Conservation (phyloP, 2,113 vertebrate species). For the Apteryx mantelli region DNA sequence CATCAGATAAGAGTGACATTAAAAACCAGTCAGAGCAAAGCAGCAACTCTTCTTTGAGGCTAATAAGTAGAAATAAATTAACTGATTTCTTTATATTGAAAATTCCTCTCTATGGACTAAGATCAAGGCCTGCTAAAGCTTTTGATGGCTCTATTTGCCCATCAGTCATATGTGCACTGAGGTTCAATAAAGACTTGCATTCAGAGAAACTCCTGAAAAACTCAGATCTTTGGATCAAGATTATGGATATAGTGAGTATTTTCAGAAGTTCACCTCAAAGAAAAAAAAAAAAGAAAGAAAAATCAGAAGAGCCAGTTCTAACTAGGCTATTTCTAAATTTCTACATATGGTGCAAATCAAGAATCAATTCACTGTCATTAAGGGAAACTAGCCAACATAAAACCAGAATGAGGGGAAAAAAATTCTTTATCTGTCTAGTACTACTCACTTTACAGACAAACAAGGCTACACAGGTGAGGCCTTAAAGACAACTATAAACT, state of each 20-base stretch:
- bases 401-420: neutral
- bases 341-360: slow-evolving; percentile 16
- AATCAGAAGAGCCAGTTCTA: neutral
- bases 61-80: slow-evolving; percentile 58
- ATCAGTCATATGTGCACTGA: neutral
- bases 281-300: neutral
- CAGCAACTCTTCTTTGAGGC: slow-evolving; percentile 34
- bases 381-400: neutral
- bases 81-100: slow-evolving; percentile 25
- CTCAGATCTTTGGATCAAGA: neutral
- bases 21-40: neutral
- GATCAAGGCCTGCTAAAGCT: neutral
- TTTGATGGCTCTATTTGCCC: neutral
- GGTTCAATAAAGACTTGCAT: neutral
- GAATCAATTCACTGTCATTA: neutral
- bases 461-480: neutral
- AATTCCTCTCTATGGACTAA: neutral
- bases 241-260: neutral
- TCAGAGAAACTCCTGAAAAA: neutral
- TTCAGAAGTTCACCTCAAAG: neutral
- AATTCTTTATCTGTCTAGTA: neutral
- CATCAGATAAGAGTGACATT: slow-evolving; percentile 49
- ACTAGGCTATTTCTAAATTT: neutral
- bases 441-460: neutral
- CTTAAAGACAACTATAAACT: neutral